phyloP scores from a whole-genome alignment of 2,888 invertebrate genomes.

The Anoplius nigerrimus region DNA sequence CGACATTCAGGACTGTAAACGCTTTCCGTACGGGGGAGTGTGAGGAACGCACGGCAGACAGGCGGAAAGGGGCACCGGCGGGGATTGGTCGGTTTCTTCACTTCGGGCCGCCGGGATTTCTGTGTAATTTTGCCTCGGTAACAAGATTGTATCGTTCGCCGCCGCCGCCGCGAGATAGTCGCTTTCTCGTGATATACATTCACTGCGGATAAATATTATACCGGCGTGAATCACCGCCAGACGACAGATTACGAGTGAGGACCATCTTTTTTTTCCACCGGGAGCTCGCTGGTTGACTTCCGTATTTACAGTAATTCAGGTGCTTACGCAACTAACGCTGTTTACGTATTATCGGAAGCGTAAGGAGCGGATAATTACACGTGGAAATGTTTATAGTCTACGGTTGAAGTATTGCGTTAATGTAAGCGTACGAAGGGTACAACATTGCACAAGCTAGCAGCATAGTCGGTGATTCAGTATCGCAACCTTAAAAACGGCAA shows the following conservation, averaged over 20 bases:
- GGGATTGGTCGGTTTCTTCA: conserved; percentile 19
- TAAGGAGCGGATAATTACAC: too few relatives aligned
- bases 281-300: too few relatives aligned
- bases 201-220: not conserved
- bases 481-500: too few relatives aligned
- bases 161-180: conserved; percentile 2
- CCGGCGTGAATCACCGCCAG: not conserved
- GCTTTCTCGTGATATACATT: not conserved
- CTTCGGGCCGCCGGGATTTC: conserved; percentile 25
- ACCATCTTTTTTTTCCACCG: too few relatives aligned
- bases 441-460: not conserved
- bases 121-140: conserved; percentile 44
- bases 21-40: conserved; percentile 26
- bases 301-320: too few relatives aligned
- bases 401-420: too few relatives aligned
- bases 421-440: not conserved
- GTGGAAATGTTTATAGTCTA: too few relatives aligned
- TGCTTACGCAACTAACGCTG: too few relatives aligned
- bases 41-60: not conserved
- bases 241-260: too few relatives aligned
- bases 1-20: conserved; percentile 38
- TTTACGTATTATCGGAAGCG: too few relatives aligned
- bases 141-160: conserved; percentile 41
- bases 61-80: not conserved
- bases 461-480: too few relatives aligned